Conservation (phyloP, 2,888 invertebrate genomes). For the Himalopsyche anomala region DNA sequence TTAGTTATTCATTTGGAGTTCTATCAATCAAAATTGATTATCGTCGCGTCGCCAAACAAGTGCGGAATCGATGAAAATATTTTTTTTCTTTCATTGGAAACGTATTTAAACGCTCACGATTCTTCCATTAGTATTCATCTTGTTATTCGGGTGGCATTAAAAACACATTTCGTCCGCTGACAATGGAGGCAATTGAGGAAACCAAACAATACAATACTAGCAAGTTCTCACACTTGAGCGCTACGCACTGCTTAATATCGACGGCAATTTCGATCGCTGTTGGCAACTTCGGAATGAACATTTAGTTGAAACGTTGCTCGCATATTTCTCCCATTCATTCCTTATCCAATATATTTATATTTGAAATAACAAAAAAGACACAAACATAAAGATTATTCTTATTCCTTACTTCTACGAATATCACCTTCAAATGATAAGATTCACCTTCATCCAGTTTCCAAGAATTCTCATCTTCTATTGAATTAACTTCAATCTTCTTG, state of each 20-base stretch:
- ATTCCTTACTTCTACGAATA: too few relatives aligned
- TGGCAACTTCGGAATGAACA: too few relatives aligned
- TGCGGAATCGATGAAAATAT: constrained; percentile 18
- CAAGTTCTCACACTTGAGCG: constrained; percentile 2
- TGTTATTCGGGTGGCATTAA: constrained; percentile 46
- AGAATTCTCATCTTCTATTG: too few relatives aligned
- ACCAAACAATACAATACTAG: constrained; percentile 9
- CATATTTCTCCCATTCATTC: too few relatives aligned
- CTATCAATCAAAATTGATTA: constrained; percentile 47
- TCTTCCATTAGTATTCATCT: constrained; percentile 45
- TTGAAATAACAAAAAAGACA: too few relatives aligned
- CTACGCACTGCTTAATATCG: not conserved
- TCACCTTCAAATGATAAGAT: too few relatives aligned
- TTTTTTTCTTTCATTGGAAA: constrained; percentile 37
- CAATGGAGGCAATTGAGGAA: constrained; percentile 31
- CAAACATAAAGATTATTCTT: too few relatives aligned
- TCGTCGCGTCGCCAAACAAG: constrained; percentile 44
- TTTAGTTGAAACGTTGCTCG: too few relatives aligned
- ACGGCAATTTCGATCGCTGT: too few relatives aligned
- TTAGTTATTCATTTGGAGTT: constrained; percentile 55
- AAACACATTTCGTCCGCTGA: constrained; percentile 44
- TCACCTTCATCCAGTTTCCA: too few relatives aligned
- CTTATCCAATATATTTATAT: too few relatives aligned
- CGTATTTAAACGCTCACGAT: constrained; percentile 41
- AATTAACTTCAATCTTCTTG: too few relatives aligned